Conservation (phyloP, 2,888 invertebrate genomes). For the Drosophila demipolita region DNA sequence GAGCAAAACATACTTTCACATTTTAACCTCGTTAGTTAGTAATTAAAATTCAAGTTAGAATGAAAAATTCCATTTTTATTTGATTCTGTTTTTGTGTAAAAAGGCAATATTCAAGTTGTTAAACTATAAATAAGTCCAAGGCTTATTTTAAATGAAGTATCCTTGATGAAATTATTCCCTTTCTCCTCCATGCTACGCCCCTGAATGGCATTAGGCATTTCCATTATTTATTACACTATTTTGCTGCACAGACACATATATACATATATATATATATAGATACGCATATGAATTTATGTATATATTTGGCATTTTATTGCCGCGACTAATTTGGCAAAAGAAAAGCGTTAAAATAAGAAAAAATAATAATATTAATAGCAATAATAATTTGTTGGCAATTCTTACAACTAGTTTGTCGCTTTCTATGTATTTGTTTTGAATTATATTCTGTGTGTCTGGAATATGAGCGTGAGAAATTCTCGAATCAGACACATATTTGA, state of each 20-base stretch:
- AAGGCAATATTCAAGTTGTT: not conserved
- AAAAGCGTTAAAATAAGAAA: constrained; percentile 60
- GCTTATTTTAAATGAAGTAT: not conserved
- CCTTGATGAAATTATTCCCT: not conserved
- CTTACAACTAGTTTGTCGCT: constrained; percentile 53
- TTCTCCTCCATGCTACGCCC: not conserved
- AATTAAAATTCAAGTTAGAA: not conserved
- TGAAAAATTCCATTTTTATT: not conserved
- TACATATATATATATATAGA: constrained; percentile 15
- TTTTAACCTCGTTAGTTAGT: not conserved
- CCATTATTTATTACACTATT: constrained; percentile 67
- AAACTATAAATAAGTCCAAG: not conserved
- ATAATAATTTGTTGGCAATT: constrained; percentile 68
- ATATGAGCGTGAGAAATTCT: constrained; percentile 74
- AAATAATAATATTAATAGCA: constrained; percentile 11
- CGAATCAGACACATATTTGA: constrained; percentile 46
- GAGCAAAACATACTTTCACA: not conserved
- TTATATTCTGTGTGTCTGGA: constrained; percentile 59
- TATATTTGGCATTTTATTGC: constrained; percentile 68
- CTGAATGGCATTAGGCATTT: constrained; percentile 25
- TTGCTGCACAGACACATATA: constrained; percentile 15
- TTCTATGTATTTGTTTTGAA: constrained; percentile 27
- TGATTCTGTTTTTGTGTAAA: not conserved
- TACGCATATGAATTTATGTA: constrained; percentile 29
- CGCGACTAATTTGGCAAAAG: constrained; percentile 74